These are phyloP conservation scores for Scolanthus callimorphus DNA, from an alignment of 92 coral and sea anemone genomes.

Conservation along the genomic window DNA sequence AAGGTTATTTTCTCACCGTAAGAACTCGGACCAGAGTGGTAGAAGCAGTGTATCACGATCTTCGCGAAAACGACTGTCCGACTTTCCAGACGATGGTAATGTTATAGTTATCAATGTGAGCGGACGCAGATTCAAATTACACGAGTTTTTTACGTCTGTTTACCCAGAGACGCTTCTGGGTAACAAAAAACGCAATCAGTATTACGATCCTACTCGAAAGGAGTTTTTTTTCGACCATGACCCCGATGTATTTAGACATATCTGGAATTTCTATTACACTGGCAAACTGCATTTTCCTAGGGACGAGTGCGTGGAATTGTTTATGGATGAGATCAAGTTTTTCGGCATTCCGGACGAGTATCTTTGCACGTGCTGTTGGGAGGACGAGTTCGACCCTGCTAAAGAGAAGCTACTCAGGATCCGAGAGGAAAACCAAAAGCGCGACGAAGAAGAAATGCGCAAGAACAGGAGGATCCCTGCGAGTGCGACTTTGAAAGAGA, in stretches of 20 bases:
- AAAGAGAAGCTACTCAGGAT: slow-evolving; percentile 19
- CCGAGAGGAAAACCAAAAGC: slow-evolving; percentile 21
- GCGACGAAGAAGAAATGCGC: slow-evolving; percentile 24
- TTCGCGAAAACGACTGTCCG: slow-evolving; percentile 43
- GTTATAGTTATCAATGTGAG: slow-evolving; percentile 58
- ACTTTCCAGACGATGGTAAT: slow-evolving; percentile 50
- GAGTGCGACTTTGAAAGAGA: slow-evolving; percentile 42
- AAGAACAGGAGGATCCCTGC: slow-evolving; percentile 9
- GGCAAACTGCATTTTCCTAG: slow-evolving; percentile 75
- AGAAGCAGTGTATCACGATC: slow-evolving; percentile 33
- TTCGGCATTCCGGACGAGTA: slow-evolving; percentile 55
- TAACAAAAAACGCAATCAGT: slow-evolving; percentile 29
- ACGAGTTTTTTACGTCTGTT: slow-evolving; percentile 57
- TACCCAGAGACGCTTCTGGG: slow-evolving; percentile 78
- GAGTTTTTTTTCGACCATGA: slow-evolving; percentile 84
- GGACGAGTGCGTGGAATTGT: slow-evolving; percentile 67
- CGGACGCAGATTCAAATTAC: slow-evolving; percentile 61
- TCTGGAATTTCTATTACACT: slow-evolving; percentile 76
- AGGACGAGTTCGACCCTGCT: slow-evolving; percentile 51
- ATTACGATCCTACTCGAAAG: slow-evolving; percentile 35
- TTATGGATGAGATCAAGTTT: slow-evolving; percentile 65
- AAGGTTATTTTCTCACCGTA: slow-evolving; percentile 29
- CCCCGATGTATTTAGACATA: slow-evolving; percentile 76
- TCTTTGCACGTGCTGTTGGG: slow-evolving; percentile 72
- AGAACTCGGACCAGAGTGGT: slow-evolving; percentile 8